Evolutionary conservation across 2,113 vertebrate species (phyloP).

Genomic region (Anseranas semipalmata): DNA sequence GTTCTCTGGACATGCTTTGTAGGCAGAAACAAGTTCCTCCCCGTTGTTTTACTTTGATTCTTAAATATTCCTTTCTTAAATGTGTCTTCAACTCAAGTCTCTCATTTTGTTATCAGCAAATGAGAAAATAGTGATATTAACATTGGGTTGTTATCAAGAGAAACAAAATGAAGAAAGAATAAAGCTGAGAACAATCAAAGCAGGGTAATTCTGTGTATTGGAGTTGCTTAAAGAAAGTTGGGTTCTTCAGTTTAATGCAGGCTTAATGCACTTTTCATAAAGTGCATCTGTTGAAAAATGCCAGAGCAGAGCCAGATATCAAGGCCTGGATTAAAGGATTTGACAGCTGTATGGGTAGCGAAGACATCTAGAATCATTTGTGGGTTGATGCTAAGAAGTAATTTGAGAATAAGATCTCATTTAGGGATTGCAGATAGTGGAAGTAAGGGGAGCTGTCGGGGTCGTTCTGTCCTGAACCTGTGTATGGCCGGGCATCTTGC

Average conservation of each 20-base stretch:
- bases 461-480: accelerated
- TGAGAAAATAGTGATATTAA: neutral
- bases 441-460: neutral
- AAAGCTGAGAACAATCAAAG: neutral
- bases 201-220: neutral
- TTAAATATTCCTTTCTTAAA: neutral
- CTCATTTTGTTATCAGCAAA: too few relatives aligned
- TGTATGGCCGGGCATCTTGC: accelerated
- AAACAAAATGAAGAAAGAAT: neutral
- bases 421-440: neutral
- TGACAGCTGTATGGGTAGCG: neutral
- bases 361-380: neutral
- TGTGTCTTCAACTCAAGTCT: neutral
- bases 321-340: neutral
- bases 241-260: neutral
- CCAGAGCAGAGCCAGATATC: neutral
- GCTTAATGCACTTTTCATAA: neutral
- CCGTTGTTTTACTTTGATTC: neutral
- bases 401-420: neutral
- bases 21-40: neutral
- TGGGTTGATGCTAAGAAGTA: neutral
- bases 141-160: neutral
- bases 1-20: neutral
- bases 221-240: neutral
- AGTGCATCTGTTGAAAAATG: neutral